These are phyloP conservation scores for Parascotia fuliginaria DNA, from an alignment of 2,888 invertebrate genomes.

Conservation along the genomic window DNA sequence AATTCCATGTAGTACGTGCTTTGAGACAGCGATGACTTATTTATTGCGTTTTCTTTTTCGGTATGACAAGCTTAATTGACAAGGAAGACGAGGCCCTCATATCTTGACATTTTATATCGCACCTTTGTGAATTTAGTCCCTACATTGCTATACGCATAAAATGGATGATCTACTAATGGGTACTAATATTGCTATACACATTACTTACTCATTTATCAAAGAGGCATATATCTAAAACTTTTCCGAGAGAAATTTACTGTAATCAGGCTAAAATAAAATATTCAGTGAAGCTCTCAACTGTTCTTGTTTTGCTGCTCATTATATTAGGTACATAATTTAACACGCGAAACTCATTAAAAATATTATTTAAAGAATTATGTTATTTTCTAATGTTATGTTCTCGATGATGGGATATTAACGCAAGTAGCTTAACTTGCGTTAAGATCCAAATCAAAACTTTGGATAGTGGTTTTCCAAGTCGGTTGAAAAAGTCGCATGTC, in stretches of 20 bases:
- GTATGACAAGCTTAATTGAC: conserved; percentile 46
- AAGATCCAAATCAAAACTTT: too few relatives aligned
- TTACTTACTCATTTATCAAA: too few relatives aligned
- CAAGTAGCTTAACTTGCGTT: too few relatives aligned
- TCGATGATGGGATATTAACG: too few relatives aligned
- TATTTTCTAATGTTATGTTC: too few relatives aligned
- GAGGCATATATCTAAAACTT: background rate
- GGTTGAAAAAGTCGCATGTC: background rate
- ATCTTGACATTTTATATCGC: conserved; percentile 7
- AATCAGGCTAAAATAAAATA: background rate
- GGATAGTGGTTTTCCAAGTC: background rate
- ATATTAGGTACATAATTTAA: too few relatives aligned
- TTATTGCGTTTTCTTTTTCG: conserved; percentile 29
- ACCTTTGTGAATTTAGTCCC: background rate
- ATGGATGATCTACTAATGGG: background rate
- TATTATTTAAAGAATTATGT: too few relatives aligned
- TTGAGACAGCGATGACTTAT: conserved; percentile 26
- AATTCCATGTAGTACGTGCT: conserved; percentile 18
- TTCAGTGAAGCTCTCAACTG: too few relatives aligned
- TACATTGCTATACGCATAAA: background rate
- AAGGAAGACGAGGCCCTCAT: conserved; percentile 22
- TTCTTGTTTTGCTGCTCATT: too few relatives aligned
- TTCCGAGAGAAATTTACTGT: background rate
- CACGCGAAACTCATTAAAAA: too few relatives aligned
- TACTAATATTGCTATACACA: background rate